Conservation (phyloP, 2,888 invertebrate species). For the Xestobium rufovillosum region DNA sequence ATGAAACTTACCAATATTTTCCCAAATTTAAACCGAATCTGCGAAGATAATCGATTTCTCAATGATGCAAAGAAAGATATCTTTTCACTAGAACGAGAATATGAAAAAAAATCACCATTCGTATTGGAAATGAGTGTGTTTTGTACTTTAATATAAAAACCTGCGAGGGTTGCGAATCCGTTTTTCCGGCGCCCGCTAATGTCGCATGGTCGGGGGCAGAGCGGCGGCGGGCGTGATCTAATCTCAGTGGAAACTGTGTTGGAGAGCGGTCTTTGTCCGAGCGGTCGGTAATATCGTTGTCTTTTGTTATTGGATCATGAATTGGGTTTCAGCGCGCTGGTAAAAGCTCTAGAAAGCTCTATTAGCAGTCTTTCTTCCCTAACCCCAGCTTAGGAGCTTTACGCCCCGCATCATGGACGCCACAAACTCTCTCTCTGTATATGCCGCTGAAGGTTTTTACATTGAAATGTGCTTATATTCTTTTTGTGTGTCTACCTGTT, state of each 20-base stretch:
- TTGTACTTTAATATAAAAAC: no score
- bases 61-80: no score
- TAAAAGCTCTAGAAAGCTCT: conserved; percentile 46
- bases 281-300: conserved; percentile 46
- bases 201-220: no score
- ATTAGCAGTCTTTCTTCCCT: conserved; percentile 47
- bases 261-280: conserved; percentile 41
- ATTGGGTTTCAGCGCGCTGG: conserved; percentile 45
- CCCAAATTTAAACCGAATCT: no score
- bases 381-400: conserved; percentile 44
- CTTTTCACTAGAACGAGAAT: no score
- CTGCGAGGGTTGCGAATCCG: no score
- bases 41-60: no score
- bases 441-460: conserved; percentile 42
- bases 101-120: no score
- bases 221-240: conserved; percentile 27
- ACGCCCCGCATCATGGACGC: conserved; percentile 42
- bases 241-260: conserved; percentile 34
- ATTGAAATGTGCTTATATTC: conserved; percentile 44
- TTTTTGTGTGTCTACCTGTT: conserved; percentile 33
- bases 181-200: no score
- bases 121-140: no score
- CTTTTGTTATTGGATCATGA: conserved; percentile 48
- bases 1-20: no score
- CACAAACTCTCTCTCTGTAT: no score